Evolutionary conservation across 2,888 invertebrate species (phyloP).

Genomic region (Lasioglossum pauxillum): DNA sequence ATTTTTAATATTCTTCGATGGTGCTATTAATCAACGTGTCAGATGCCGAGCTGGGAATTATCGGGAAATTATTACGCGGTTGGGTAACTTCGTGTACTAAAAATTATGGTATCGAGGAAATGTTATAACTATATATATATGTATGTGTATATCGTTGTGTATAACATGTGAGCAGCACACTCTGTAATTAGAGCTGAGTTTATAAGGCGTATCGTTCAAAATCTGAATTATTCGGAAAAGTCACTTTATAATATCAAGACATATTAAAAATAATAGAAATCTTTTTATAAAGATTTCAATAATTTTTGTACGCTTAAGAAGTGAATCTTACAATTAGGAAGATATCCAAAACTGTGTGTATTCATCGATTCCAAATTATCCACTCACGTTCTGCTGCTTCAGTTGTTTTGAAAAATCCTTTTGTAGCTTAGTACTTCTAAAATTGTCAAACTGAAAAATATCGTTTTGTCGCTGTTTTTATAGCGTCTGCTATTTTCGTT

Average conservation of each 20-base stretch:
- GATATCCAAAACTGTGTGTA: background rate
- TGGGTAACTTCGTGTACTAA: background rate
- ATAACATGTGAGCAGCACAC: too few species aligned
- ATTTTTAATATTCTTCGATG: constrained; percentile 20
- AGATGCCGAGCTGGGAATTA: constrained; percentile 17
- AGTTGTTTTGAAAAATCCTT: background rate
- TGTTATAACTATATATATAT: too few species aligned
- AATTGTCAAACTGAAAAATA: background rate
- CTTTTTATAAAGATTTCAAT: background rate
- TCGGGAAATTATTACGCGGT: constrained; percentile 12
- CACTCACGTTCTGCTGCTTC: too few species aligned
- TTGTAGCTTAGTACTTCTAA: background rate
- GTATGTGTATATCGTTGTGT: too few species aligned
- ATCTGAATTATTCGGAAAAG: background rate
- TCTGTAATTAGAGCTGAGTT: background rate
- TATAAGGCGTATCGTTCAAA: background rate
- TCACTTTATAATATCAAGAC: background rate
- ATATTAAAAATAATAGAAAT: background rate
- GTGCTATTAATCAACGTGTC: constrained; percentile 36
- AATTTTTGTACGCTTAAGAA: background rate
- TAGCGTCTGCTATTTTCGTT: background rate
- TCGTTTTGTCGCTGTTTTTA: too few species aligned
- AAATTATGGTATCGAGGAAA: background rate
- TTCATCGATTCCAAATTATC: background rate
- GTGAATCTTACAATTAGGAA: background rate